Evolutionary conservation across 1,140 invertebrate species (phyloP).

Genomic region (Drosophila kikkawai): DNA sequence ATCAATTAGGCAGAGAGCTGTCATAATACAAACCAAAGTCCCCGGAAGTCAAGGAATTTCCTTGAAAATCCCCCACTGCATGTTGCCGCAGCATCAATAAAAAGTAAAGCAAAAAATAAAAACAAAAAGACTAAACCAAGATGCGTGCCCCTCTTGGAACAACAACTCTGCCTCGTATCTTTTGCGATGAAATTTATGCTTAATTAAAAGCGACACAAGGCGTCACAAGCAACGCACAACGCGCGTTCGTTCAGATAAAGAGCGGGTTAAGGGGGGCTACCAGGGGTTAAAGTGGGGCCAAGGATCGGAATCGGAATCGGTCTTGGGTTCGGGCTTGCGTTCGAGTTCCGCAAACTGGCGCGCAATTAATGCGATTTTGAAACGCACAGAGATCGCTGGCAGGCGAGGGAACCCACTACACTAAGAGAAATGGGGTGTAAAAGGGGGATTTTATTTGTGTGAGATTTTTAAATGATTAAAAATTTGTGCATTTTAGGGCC

Average conservation of each 20-base stretch:
- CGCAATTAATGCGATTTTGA: constrained; percentile 83
- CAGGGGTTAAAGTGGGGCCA: constrained; percentile 1
- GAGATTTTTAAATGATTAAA: too few relatives aligned
- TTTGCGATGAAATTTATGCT: constrained; percentile 84
- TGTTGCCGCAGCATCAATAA: constrained; percentile 77
- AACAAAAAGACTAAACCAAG: not conserved
- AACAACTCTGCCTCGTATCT: constrained; percentile 65
- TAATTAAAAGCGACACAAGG: constrained; percentile 84
- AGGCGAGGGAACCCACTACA: not conserved
- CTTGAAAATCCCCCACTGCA: constrained; percentile 38
- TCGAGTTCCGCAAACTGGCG: constrained; percentile 32
- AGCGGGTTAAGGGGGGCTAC: constrained; percentile 10
- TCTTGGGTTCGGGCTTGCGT: constrained; percentile 3
- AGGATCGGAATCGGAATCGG: constrained; percentile 31
- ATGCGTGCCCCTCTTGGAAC: constrained; percentile 63
- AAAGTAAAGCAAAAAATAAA: not conserved
- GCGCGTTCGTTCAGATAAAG: constrained; percentile 52
- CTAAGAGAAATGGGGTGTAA: not conserved
- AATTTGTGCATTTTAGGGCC: too few relatives aligned
- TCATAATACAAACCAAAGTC: constrained; percentile 51
- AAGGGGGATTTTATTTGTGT: too few relatives aligned
- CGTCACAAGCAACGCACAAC: constrained; percentile 58
- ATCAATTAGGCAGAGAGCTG: constrained; percentile 72
- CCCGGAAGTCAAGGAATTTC: not conserved
- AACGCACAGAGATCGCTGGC: constrained; percentile 78